Conservation (phyloP, 2,888 invertebrate species). For the Gari tellinella region DNA sequence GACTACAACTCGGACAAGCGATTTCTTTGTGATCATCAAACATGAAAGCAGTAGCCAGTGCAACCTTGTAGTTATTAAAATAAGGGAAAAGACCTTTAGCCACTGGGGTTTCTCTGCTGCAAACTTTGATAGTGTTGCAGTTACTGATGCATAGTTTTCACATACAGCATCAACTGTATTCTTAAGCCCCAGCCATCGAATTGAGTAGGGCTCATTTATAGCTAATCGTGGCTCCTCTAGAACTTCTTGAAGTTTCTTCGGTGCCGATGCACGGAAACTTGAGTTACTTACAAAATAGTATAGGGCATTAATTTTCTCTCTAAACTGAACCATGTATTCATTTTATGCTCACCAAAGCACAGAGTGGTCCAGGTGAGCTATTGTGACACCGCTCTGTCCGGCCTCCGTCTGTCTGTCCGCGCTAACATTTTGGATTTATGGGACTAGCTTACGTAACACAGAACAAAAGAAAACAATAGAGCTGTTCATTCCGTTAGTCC, state of each 20-base stretch:
- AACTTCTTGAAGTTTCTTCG: constrained; percentile 13
- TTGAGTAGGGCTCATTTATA: constrained; percentile 45
- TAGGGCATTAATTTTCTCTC: constrained; percentile 41
- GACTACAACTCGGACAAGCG: constrained; percentile 9
- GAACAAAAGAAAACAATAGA: too few species aligned
- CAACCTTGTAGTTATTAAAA: constrained; percentile 28
- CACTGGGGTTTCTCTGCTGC: constrained; percentile 26
- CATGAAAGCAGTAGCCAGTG: constrained; percentile 28
- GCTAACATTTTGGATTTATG: too few species aligned
- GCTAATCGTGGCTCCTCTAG: constrained; percentile 48
- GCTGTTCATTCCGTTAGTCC: too few species aligned
- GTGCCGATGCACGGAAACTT: constrained; percentile 16
- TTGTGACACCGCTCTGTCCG: too few species aligned
- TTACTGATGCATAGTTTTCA: constrained; percentile 31
- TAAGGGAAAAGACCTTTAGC: constrained; percentile 38
- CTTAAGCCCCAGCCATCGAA: constrained; percentile 46
- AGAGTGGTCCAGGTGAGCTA: too few species aligned
- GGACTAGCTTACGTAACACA: too few species aligned
- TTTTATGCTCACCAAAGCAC: too few species aligned
- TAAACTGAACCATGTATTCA: constrained; percentile 16
- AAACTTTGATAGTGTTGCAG: constrained; percentile 33
- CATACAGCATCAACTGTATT: constrained; percentile 48
- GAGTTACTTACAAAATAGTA: constrained; percentile 47
- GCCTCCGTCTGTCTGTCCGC: too few species aligned
- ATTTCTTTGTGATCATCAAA: constrained; percentile 39